Evolutionary conservation across 2,888 invertebrate species (phyloP), one percentile per base, ranked within the genome.

Genomic region (Gortyna flavago): DNA sequence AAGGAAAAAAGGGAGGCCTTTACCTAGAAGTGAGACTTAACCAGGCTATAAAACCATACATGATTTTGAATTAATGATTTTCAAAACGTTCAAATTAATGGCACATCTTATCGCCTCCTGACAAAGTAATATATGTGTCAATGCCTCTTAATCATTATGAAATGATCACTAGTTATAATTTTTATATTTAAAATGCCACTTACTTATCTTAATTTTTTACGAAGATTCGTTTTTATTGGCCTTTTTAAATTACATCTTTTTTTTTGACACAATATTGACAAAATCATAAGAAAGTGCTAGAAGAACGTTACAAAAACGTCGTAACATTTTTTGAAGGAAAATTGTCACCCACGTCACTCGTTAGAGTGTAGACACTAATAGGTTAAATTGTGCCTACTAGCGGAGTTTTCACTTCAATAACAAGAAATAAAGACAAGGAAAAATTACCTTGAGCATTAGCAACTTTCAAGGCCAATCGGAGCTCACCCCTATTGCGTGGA

Each of bases 281-380:
- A 11, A n/a, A n/a, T n/a, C 57, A 35, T 66, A 84, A 70, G 84
- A 82, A 82, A 84, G 84, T 80, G n/a, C n/a, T n/a, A 25, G 57
- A 32, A 29, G 84, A 82, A 70, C 80, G 70, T 38, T 16, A 62
- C 18, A 51, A 35, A 70, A 29, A 44, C 16, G 0, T 18, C 35
- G 48, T 59, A 57, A 75, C 25, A 59, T 71, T 68, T 54, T 72
- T 75, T 61, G 75, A 48, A 68, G 61, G 48, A 72, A 67, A 81
- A 67, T 61, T 70, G 68, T 72, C 71, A 76, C 32, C n/a, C 44
- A 80, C 59, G 57, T 54, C 44, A 18, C 57, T 73, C 35, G 16
- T 80, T 83, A 84, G 81, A 57, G 67, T n/a, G 16, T 54, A 38
- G 9, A 6, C 35, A 57, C 66, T 84, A 84, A 83, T 84, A 64